Percentiles rank a stretch among this genome's conserved stretches.
These are phyloP conservation scores for Morinoia aosen DNA, from an alignment of 2,888 invertebrate species.

Conservation along the genomic window DNA sequence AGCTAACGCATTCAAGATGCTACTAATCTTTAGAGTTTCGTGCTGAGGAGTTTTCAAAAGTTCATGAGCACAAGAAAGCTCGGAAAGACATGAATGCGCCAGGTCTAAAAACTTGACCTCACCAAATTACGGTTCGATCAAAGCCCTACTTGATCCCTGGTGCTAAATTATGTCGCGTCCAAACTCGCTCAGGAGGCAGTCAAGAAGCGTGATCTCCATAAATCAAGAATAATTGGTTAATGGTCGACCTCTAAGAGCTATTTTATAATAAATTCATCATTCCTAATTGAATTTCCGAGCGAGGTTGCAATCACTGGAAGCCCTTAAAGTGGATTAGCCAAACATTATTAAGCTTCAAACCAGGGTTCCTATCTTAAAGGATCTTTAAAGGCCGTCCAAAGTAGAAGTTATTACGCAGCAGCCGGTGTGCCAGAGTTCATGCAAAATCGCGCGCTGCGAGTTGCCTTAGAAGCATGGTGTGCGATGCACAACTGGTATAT, in stretches of 20 bases:
- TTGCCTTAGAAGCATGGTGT: no score
- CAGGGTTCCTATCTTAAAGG: constrained; percentile 19
- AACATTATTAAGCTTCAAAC: neutral
- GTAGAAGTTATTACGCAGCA: neutral
- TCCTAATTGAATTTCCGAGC: constrained; percentile 38
- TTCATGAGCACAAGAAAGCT: neutral
- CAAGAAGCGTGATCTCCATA: constrained; percentile 47
- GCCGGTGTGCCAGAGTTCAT: neutral
- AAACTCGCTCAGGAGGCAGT: constrained; percentile 19
- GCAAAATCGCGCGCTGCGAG: neutral
- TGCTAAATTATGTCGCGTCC: neutral
- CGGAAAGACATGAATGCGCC: neutral
- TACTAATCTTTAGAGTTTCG: neutral
- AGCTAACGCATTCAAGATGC: neutral
- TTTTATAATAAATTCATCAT: constrained; percentile 52
- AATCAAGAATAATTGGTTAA: constrained; percentile 50
- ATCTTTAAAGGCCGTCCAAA: neutral
- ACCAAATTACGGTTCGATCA: neutral
- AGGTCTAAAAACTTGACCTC: neutral
- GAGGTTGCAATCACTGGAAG: constrained; percentile 42
- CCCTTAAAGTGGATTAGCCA: constrained; percentile 10
- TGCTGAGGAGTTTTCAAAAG: neutral
- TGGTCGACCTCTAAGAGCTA: constrained; percentile 22
- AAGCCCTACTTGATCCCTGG: neutral
- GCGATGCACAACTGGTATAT: neutral